phyloP scores from a whole-genome alignment of 2,797 vertebrate genomes.

The Acipenser ruthenus region DNA sequence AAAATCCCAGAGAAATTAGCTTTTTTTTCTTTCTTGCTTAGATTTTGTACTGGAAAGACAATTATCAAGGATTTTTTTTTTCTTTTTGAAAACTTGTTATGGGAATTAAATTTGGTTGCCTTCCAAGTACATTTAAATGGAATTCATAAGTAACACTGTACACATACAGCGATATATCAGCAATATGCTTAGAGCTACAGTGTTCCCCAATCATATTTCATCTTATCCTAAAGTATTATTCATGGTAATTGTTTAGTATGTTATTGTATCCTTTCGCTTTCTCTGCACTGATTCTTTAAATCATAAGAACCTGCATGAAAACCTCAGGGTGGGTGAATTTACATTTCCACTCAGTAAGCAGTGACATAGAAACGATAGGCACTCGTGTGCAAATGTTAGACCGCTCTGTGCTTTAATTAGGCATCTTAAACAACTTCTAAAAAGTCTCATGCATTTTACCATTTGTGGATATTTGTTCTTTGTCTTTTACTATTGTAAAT shows the following conservation, averaged over 20 bases:
- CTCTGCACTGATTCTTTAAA: slow-evolving; percentile 12
- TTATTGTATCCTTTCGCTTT: slow-evolving; percentile 22
- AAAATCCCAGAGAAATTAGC: slow-evolving; percentile 24
- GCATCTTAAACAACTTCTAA: too few species aligned
- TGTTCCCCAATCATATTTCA: slow-evolving; percentile 16
- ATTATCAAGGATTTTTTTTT: slow-evolving; percentile 21
- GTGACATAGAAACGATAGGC: too few species aligned
- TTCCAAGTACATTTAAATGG: slow-evolving; percentile 29
- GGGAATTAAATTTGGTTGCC: slow-evolving; percentile 27
- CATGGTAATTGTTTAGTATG: slow-evolving; percentile 26
- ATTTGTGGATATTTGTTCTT: not conserved
- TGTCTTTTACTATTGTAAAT: not conserved
- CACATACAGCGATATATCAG: too few species aligned
- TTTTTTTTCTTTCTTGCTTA: slow-evolving; percentile 19
- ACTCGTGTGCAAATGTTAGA: too few species aligned
- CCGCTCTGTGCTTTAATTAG: too few species aligned
- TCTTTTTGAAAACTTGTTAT: slow-evolving; percentile 13
- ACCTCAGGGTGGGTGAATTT: not conserved
- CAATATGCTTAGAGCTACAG: too few species aligned
- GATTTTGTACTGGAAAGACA: slow-evolving; percentile 15
- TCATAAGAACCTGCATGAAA: slow-evolving; percentile 33
- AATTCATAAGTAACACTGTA: slow-evolving; percentile 8
- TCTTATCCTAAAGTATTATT: slow-evolving; percentile 35
- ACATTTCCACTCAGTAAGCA: not conserved
- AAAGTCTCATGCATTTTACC: too few species aligned